These are phyloP conservation scores for Poecile atricapillus DNA, from an alignment of 2,113 vertebrate species.

Conservation along the genomic window DNA sequence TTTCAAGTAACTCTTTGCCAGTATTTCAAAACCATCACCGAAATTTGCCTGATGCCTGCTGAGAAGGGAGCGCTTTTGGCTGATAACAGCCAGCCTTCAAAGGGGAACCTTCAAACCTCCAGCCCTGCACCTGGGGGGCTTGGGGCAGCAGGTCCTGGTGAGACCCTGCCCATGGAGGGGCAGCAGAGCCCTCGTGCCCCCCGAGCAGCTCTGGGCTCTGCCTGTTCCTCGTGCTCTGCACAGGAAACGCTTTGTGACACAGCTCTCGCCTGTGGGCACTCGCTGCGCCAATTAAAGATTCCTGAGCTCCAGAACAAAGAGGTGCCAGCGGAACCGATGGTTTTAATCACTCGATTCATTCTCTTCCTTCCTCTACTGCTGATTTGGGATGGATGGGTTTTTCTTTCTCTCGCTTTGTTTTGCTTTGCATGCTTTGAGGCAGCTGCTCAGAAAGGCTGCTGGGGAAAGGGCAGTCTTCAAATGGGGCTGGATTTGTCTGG, in stretches of 20 bases:
- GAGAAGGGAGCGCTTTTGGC: neutral
- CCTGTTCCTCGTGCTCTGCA: neutral
- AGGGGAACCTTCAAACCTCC: neutral
- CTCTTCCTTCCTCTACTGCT: slow-evolving; percentile 47
- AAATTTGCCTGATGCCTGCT: neutral
- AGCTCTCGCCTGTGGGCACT: slow-evolving; percentile 55
- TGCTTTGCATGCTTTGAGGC: neutral
- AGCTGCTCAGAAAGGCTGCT: neutral
- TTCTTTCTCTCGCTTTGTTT: neutral
- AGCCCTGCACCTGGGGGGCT: neutral
- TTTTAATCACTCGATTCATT: slow-evolving; percentile 39
- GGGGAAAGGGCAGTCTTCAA: neutral
- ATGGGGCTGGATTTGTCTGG: neutral
- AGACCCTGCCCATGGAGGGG: neutral
- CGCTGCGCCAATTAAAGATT: slow-evolving; percentile 38
- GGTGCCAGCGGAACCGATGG: slow-evolving; percentile 30
- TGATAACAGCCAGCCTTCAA: neutral
- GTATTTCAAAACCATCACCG: slow-evolving; percentile 30
- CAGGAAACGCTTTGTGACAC: slow-evolving; percentile 59
- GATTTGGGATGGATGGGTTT: slow-evolving; percentile 31
- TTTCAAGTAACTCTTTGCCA: slow-evolving; percentile 46
- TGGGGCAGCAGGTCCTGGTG: neutral
- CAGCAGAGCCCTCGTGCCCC: neutral
- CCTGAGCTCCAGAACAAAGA: slow-evolving; percentile 58
- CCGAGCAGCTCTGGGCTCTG: slow-evolving; percentile 14